Percentiles rank a stretch among this genome's conserved stretches.
These are phyloP conservation scores for Nephrotoma guestfalica DNA, from an alignment of 2,888 invertebrate genomes.

Conservation along the genomic window DNA sequence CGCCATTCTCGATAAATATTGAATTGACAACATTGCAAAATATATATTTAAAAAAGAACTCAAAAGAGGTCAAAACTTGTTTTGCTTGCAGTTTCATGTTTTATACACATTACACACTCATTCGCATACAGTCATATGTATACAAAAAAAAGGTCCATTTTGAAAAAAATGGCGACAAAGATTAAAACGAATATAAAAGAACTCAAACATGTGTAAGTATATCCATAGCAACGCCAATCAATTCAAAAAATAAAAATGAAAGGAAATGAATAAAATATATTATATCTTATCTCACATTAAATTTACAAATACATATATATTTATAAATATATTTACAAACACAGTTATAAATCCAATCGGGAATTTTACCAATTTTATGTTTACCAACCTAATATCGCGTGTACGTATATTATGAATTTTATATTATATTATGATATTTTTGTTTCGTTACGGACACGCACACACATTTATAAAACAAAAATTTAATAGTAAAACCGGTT, in stretches of 20 bases:
- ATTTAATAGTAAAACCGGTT: not conserved
- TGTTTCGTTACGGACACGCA: not conserved
- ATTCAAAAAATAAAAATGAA: not conserved
- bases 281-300: not conserved
- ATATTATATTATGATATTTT: not conserved
- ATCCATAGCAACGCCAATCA: conserved; percentile 4
- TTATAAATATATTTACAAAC: not conserved
- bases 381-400: not conserved
- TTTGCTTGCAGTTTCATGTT: not conserved
- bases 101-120: not conserved
- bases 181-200: not conserved
- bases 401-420: not conserved
- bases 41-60: not conserved
- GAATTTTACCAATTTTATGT: not conserved
- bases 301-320: not conserved
- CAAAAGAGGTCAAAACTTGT: not conserved
- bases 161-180: not conserved
- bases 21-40: not conserved
- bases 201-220: not conserved
- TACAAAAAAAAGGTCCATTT: not conserved
- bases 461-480: not conserved
- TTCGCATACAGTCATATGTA: not conserved
- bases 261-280: not conserved
- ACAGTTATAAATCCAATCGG: not conserved
- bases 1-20: not conserved